Percentiles rank a stretch among this genome's conserved stretches.
Evolutionary conservation across 2,888 invertebrate genomes (phyloP).

Genomic region (Petrolisthes cinctipes): DNA sequence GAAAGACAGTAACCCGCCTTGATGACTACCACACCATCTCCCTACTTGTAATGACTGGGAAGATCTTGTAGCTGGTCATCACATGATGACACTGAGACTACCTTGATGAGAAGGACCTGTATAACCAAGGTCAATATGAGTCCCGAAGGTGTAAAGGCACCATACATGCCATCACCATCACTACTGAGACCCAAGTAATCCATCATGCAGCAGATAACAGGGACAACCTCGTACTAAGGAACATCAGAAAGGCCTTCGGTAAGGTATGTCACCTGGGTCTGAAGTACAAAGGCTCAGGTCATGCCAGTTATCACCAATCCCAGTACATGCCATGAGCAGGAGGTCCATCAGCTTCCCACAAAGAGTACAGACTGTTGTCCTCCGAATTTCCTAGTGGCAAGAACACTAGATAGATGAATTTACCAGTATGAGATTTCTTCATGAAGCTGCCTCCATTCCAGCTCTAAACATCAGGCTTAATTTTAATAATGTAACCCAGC

Average conservation of each 20-base stretch:
- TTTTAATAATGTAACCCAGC: too few relatives aligned
- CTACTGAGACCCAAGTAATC: neutral
- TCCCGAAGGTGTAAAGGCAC: neutral
- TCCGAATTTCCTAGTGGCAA: too few relatives aligned
- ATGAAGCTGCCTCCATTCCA: too few relatives aligned
- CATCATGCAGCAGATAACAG: neutral
- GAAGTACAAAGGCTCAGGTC: neutral
- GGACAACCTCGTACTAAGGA: neutral
- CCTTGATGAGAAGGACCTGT: neutral
- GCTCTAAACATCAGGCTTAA: too few relatives aligned
- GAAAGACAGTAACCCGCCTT: neutral
- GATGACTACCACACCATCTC: neutral
- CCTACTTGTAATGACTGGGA: neutral
- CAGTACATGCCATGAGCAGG: neutral
- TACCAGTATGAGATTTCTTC: too few relatives aligned
- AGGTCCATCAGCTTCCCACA: neutral
- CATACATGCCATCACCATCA: neutral
- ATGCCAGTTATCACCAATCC: neutral
- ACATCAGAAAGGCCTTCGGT: conserved; percentile 8
- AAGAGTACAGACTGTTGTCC: neutral
- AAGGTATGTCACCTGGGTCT: conserved; percentile 8
- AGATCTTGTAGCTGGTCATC: neutral
- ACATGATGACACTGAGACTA: neutral
- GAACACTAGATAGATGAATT: too few relatives aligned
- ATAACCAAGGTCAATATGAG: neutral